Evolutionary conservation across 2,113 vertebrate genomes (phyloP).

Genomic region (Passer montanus): DNA sequence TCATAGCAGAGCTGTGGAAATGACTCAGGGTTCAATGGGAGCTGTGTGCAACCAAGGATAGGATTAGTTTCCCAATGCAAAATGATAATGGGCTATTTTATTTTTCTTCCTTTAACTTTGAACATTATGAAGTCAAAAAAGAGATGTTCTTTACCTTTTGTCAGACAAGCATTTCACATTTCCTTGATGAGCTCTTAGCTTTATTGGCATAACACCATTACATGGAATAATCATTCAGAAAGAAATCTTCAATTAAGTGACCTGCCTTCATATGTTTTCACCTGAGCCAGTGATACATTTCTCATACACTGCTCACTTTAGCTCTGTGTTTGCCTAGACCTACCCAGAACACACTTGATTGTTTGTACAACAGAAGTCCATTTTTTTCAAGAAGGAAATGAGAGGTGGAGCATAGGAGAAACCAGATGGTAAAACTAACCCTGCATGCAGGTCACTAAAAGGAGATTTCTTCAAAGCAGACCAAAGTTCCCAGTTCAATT

Average conservation of each 20-base stretch:
- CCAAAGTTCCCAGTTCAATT: not conserved
- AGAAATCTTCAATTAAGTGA: conserved; percentile 4
- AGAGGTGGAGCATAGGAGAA: not conserved
- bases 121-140: not conserved
- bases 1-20: not conserved
- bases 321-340: not conserved
- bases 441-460: not conserved
- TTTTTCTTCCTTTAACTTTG: conserved; percentile 8
- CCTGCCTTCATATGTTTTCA: not conserved
- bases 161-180: not conserved
- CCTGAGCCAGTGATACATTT: not conserved
- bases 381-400: conserved; percentile 16
- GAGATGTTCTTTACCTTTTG: not conserved
- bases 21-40: not conserved
- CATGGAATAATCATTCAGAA: not conserved
- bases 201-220: not conserved
- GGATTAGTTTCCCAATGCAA: not conserved
- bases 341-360: not conserved
- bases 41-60: not conserved
- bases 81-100: not conserved
- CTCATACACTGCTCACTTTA: not conserved
- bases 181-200: not conserved
- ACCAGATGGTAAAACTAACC: not conserved
- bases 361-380: conserved; percentile 35
- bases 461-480: not conserved